Conservation (phyloP, 2,888 invertebrate species). For the Pristionchus mayeri region DNA sequence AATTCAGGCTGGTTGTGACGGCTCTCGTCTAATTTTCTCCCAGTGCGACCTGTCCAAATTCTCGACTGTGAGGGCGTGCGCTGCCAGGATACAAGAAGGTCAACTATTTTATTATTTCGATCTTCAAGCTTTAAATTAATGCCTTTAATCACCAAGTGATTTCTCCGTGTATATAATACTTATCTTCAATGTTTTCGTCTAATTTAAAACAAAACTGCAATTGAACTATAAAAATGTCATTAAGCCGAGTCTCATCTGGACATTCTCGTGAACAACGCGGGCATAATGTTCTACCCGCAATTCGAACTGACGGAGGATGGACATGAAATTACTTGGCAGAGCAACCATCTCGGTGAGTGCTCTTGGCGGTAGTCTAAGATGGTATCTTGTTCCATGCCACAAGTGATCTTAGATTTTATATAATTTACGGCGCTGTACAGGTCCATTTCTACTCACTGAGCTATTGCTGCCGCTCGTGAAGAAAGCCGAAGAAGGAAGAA, state of each 20-base stretch:
- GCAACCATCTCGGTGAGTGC: conserved; percentile 85
- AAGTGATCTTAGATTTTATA: no score
- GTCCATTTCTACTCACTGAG: conserved; percentile 81
- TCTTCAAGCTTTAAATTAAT: no score
- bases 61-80: conserved; percentile 65
- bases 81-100: conserved; percentile 60
- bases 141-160: no score
- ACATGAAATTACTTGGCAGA: conserved; percentile 89
- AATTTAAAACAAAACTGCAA: no score
- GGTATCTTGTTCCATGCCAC: no score
- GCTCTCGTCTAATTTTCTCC: conserved; percentile 70
- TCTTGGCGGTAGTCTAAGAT: no score
- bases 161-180: no score
- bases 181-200: no score
- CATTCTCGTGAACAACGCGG: conserved; percentile 82
- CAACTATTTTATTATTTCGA: neutral
- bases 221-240: no score
- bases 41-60: conserved; percentile 72
- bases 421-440: conserved; percentile 57
- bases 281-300: conserved; percentile 88
- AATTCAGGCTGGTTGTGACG: conserved; percentile 69
- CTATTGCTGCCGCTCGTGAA: conserved; percentile 86
- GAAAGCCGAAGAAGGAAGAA: conserved; percentile 80
- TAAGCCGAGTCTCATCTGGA: conserved; percentile 68
- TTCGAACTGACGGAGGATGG: conserved; percentile 85